Evolutionary conservation across 2,113 vertebrate genomes (phyloP).

Genomic region (Neogale vison): DNA sequence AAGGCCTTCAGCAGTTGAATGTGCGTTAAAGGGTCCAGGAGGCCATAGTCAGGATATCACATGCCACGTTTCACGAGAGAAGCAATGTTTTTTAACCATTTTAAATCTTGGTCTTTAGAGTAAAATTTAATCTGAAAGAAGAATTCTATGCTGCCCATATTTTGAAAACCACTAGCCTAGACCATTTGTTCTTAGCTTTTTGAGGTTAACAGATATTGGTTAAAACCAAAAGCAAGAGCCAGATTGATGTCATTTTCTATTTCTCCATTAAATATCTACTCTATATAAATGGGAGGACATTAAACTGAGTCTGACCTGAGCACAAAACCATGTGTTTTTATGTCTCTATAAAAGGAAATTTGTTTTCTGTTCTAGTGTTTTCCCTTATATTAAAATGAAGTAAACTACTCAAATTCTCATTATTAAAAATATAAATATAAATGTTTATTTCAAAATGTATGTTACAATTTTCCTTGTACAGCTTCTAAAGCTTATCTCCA

Average conservation of each 20-base stretch:
- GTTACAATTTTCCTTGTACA: not conserved
- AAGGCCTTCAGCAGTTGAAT: not conserved
- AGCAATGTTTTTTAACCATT: not conserved
- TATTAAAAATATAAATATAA: not conserved
- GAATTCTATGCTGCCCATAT: not conserved
- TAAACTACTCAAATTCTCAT: not conserved
- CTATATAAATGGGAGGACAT: not conserved
- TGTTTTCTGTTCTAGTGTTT: not conserved
- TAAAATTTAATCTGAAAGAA: not conserved
- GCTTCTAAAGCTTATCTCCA: not conserved
- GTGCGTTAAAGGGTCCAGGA: not conserved
- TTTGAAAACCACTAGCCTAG: not conserved
- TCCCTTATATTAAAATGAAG: not conserved
- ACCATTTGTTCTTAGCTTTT: not conserved
- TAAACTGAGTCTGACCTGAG: not conserved
- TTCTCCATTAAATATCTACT: not conserved
- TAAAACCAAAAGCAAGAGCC: not conserved
- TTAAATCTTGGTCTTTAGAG: not conserved
- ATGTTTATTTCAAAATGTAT: not conserved
- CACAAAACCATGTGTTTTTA: not conserved
- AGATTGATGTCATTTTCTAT: not conserved
- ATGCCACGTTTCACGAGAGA: not conserved
- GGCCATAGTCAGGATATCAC: not conserved
- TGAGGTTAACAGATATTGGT: not conserved
- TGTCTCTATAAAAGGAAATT: not conserved